Conservation (phyloP, 2,797 vertebrate genomes). For the Pseudochirops cupreus region DNA sequence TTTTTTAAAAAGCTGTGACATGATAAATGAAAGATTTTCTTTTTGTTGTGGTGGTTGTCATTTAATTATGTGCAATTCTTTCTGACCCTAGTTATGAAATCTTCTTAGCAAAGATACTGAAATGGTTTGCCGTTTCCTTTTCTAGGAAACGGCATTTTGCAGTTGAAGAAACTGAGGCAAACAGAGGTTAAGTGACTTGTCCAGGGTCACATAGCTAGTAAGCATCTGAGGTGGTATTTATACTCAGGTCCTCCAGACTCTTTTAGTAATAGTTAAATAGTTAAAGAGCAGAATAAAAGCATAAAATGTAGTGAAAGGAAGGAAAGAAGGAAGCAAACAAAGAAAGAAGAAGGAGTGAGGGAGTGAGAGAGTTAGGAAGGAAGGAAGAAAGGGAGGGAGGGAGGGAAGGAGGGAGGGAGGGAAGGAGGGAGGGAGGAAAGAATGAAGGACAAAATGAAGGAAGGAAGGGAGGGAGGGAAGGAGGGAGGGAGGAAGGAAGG, state of each 20-base stretch:
- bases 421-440: background rate
- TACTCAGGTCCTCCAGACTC: background rate
- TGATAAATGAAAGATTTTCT: constrained; percentile 29
- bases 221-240: background rate
- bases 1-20: constrained; percentile 48
- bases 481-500: too few relatives aligned
- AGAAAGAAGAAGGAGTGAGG: background rate
- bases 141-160: background rate
- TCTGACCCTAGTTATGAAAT: background rate
- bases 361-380: background rate
- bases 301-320: background rate
- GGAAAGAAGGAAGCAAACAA: background rate
- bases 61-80: background rate
- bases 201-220: background rate
- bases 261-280: background rate
- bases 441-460: too few relatives aligned
- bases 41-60: background rate
- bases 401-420: background rate
- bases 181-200: background rate
- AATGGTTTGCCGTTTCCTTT: background rate
- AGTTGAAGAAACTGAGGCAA: background rate
- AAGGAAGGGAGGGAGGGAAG: too few relatives aligned
- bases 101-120: background rate
- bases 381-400: too few relatives aligned
- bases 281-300: constrained; percentile 49